phyloP scores from a whole-genome alignment of 2,888 invertebrate genomes.

The Leistus spinibarbis region DNA sequence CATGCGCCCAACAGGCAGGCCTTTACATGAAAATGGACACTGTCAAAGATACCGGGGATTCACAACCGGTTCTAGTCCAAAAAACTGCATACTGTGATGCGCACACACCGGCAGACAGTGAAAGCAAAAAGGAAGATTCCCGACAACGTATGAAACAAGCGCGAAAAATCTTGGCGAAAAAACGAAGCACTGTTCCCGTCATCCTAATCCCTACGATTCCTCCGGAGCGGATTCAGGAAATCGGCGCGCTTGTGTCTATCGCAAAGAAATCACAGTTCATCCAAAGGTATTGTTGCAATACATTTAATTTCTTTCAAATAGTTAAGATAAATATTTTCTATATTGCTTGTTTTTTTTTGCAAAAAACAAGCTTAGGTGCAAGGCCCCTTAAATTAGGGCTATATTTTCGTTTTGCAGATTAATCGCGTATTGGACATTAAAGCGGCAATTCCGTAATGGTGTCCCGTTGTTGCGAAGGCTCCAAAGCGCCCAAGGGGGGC shows the following conservation, averaged over 20 bases:
- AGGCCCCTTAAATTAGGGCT: not conserved
- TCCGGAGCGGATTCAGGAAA: constrained; percentile 84
- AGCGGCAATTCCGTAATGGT: constrained; percentile 92
- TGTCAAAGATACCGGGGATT: constrained; percentile 62
- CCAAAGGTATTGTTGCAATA: constrained; percentile 60
- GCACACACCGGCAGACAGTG: constrained; percentile 78
- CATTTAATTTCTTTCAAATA: not conserved
- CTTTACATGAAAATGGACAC: constrained; percentile 97
- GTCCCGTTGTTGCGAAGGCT: constrained; percentile 89
- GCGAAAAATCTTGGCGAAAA: constrained; percentile 84
- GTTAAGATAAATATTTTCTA: too few species aligned
- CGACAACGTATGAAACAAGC: constrained; percentile 87
- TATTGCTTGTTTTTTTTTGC: too few species aligned
- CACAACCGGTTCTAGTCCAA: constrained; percentile 82
- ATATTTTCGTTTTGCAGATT: constrained; percentile 54
- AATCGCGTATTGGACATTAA: constrained; percentile 96
- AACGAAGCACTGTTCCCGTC: constrained; percentile 82
- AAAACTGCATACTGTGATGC: constrained; percentile 97
- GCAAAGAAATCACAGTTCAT: constrained; percentile 84
- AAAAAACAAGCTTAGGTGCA: too few species aligned
- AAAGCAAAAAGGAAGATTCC: constrained; percentile 65
- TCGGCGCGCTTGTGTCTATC: constrained; percentile 75
- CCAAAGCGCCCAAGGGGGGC: constrained; percentile 64
- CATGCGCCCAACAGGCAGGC: constrained; percentile 96
- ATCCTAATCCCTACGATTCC: constrained; percentile 94